Base-by-base conservation (phyloP, 2,113 vertebrate genomes). In the Gnathonemus echidnorhynchus region DNA sequence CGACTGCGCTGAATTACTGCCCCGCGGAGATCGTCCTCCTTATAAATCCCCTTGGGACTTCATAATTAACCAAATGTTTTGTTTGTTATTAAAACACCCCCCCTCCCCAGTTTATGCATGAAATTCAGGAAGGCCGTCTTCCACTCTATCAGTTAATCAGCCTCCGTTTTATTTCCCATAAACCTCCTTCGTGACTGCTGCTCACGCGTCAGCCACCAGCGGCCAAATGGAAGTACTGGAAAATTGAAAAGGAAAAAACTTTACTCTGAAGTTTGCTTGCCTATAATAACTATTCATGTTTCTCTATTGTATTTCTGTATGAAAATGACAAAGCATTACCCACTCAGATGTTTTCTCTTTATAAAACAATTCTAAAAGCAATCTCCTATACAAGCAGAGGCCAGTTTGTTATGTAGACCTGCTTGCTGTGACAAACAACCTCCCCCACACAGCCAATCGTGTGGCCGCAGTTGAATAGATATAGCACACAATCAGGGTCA, bases 51-150 rank as follows among this genome's bases (percentile, higher is more conserved):
- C 94, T 93, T 92, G 91, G 95, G 94, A 92, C 93, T 91, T 91
- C 92, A 91, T 94, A 94, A 95, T 96, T 95, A 94, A 96, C 94
- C 93, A 92, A 95, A 94, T 91, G 92, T 91, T 92, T 92, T 95
- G 95, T 95, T 95, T 94, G 93, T 94, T 92, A 93, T 93, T 94
- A 95, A 95, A 94, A 94, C 50, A 35, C 5, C 15, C 17, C 5
- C 11, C 49, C 49, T 27, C 62, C 91, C 91, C n/a, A 90, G 91
- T 93, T 94, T 94, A 93, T 93, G 94, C 91, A 87, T 90, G 90
- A 93, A 92, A 94, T 95, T 94, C 93, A 93, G 92, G 93, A 93
- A 91, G 91, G 90, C 92, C 91, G 92, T 89, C 91, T 92, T 92
- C 77, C 91, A 94, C 91, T 94, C 91, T 88, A 95, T 94, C 93